Evolutionary conservation across 2,113 vertebrate genomes (phyloP), one percentile per base, ranked within the genome.

Genomic region (Tragelaphus scriptus): DNA sequence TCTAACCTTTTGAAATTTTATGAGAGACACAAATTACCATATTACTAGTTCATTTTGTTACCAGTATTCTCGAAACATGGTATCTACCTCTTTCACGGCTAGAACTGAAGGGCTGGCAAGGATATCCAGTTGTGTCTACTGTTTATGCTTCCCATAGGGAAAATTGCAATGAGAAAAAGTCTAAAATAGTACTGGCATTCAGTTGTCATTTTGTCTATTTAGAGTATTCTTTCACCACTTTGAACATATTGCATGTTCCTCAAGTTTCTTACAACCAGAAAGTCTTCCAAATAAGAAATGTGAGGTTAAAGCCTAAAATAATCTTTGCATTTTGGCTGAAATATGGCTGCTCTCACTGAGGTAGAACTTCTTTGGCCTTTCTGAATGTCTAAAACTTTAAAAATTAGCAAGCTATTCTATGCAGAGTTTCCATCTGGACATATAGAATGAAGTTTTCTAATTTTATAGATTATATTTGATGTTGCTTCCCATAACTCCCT

Each of bases 1-100:
- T 89, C 28, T 96, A 75, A 82, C n/a, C n/a, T 90, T 95, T 96
- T 19, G 63, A 90, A 93, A 51, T 80, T 75, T 59, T 84, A 58
- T 81, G 30, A 96, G 92, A 88, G 80, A n/a, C 3, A 88, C 3
- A 96, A n/a, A 81, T 96, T 90, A 49, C 21, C 13, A 7, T 56
- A 32, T 95, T 85, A 94, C 93, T 96, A 94, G 61, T 88, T 91
- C 84, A 32, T 94, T 79, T 87, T 91, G 16, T 95, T 92, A 56
- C 36, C 55, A 85, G 0, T 55, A 36, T 86, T 92, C 71, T 93
- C 36, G 56, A 82, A 96, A 85, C 6, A 59, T 40, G 6, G 19
- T 53, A 79, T 87, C 63, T 16, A 85, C 49, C 36, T 82, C 53
- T 47, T 95, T 93, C 79, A 53, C 4, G 56, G 58, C 80, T 89